Percentiles rank a stretch among this genome's conserved stretches.
phyloP scores from a whole-genome alignment of 2,797 vertebrate genomes.

The Oreonectes daqikongensis region DNA sequence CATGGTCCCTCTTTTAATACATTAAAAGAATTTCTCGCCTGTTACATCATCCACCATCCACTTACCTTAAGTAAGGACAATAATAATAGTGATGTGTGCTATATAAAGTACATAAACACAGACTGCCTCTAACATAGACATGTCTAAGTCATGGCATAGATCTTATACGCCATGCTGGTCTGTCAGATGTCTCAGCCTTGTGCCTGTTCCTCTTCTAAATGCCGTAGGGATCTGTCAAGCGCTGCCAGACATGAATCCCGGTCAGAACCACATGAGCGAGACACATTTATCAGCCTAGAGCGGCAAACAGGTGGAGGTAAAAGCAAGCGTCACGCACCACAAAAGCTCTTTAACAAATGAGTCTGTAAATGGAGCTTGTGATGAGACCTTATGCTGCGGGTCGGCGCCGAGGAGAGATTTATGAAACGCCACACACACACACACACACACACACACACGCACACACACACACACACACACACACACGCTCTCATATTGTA shows the following conservation, averaged over 20 bases:
- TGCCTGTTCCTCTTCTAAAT: constrained; percentile 30
- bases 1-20: not conserved
- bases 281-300: constrained; percentile 54
- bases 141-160: constrained; percentile 6
- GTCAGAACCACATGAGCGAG: constrained; percentile 59
- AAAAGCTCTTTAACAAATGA: constrained; percentile 74
- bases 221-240: constrained; percentile 41
- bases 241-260: constrained; percentile 40
- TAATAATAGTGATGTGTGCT: constrained; percentile 12
- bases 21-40: not conserved
- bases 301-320: constrained; percentile 72
- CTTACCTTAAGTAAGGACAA: not conserved
- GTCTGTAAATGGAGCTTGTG: constrained; percentile 64
- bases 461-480: not conserved
- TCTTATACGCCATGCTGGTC: constrained; percentile 39
- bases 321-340: constrained; percentile 61
- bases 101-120: constrained; percentile 1
- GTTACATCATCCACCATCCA: constrained; percentile 1
- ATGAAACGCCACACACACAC: constrained; percentile 40
- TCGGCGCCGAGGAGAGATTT: constrained; percentile 61
- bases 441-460: constrained; percentile 1
- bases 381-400: constrained; percentile 63
- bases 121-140: constrained; percentile 9
- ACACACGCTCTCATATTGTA: not conserved
- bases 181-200: constrained; percentile 23